Evolutionary conservation across 1,140 invertebrate genomes (phyloP).

Genomic region (Drosophila bifasciata): DNA sequence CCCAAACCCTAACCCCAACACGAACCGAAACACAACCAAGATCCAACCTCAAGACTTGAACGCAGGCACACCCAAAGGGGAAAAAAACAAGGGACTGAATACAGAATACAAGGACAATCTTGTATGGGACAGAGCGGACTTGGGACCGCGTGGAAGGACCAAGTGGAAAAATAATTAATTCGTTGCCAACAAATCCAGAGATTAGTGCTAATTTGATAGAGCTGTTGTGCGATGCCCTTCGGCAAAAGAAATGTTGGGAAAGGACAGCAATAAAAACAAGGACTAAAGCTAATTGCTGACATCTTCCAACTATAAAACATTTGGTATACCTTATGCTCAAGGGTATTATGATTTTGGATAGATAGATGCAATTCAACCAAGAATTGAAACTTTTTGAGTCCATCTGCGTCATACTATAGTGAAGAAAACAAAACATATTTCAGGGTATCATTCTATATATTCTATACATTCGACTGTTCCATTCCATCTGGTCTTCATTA

Average conservation of each 20-base stretch:
- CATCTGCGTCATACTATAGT: too few species aligned
- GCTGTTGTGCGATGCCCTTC: slow-evolving; percentile 43
- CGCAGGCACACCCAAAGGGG: slow-evolving; percentile 20
- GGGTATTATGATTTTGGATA: too few species aligned
- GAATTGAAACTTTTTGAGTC: too few species aligned
- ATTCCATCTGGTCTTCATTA: background rate
- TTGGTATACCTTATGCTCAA: too few species aligned
- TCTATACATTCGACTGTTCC: too few species aligned
- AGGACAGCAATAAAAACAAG: slow-evolving; percentile 8
- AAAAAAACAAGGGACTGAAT: background rate
- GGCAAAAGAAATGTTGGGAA: slow-evolving; percentile 21
- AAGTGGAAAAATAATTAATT: slow-evolving; percentile 73
- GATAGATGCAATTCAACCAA: too few species aligned
- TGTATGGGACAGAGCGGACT: slow-evolving; percentile 5
- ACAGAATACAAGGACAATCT: slow-evolving; percentile 29
- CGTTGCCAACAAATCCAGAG: slow-evolving; percentile 58
- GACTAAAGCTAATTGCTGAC: slow-evolving; percentile 34
- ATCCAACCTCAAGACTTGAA: background rate
- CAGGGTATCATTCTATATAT: too few species aligned
- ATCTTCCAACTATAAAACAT: background rate
- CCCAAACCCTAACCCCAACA: too few species aligned
- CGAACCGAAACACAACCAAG: too few species aligned
- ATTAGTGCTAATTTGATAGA: slow-evolving; percentile 60
- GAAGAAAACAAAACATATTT: too few species aligned
- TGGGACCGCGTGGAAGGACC: slow-evolving; percentile 39